These are phyloP conservation scores for Drosophila auraria DNA, from an alignment of 1,140 invertebrate species.

Conservation along the genomic window DNA sequence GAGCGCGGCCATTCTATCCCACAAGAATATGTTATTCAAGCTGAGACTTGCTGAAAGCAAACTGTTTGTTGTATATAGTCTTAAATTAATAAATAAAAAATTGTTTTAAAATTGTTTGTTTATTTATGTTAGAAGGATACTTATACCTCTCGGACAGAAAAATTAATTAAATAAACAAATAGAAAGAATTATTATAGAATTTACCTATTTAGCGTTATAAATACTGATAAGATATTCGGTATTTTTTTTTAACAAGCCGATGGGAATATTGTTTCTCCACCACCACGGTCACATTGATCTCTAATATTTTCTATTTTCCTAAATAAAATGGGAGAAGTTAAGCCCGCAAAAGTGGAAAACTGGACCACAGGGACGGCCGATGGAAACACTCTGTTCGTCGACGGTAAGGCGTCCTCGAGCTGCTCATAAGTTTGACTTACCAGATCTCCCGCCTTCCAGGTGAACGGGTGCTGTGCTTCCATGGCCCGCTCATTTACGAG, in stretches of 20 bases:
- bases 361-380: conserved; percentile 38
- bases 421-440: conserved; percentile 8
- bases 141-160: not conserved
- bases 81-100: conserved; percentile 17
- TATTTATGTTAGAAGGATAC: not conserved
- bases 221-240: not conserved
- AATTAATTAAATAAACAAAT: not conserved
- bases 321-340: conserved; percentile 71
- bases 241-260: conserved; percentile 11
- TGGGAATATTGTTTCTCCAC: not conserved
- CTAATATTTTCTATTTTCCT: conserved; percentile 45
- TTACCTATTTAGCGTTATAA: too few species aligned
- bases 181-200: too few species aligned
- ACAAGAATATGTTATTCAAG: not conserved
- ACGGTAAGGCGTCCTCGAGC: conserved; percentile 85
- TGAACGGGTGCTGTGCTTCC: conserved; percentile 98
- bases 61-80: conserved; percentile 49
- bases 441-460: conserved; percentile 86
- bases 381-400: conserved; percentile 86
- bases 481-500: conserved; percentile 97
- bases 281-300: conserved; percentile 22
- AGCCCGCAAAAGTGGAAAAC: conserved; percentile 65
- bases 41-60: conserved; percentile 10
- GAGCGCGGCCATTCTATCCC: not conserved
- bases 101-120: not conserved